phyloP scores from a whole-genome alignment of 2,797 vertebrate species.

The Trachurus trachurus region DNA sequence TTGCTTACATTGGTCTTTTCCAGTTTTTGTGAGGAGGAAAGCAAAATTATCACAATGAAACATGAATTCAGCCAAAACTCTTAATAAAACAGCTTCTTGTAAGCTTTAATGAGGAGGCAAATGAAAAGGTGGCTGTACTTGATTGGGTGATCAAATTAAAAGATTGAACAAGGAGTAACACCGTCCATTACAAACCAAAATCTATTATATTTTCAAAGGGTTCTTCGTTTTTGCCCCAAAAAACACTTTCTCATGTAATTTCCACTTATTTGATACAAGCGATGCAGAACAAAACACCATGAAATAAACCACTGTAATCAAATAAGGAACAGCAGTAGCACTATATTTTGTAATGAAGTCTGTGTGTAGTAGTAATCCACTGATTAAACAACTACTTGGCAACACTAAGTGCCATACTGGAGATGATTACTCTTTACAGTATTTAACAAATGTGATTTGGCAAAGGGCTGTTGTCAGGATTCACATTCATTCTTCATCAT shows the following conservation, averaged over 20 bases:
- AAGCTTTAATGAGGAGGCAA: not conserved
- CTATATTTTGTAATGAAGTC: not conserved
- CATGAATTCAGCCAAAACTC: conserved; percentile 6
- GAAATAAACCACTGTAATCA: not conserved
- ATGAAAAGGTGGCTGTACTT: not conserved
- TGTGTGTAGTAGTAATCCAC: not conserved
- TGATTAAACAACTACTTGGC: not conserved
- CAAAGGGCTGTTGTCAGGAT: not conserved
- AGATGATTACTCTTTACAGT: not conserved
- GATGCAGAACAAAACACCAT: not conserved
- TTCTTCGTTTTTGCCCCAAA: not conserved
- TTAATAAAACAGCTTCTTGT: not conserved
- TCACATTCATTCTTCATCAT: not conserved
- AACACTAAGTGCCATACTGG: no score
- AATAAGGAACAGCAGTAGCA: not conserved
- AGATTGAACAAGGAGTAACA: not conserved
- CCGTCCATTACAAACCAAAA: not conserved
- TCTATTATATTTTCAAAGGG: not conserved
- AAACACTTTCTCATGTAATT: not conserved
- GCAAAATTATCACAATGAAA: conserved; percentile 9
- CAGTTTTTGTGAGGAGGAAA: conserved; percentile 30
- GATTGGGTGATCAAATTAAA: not conserved
- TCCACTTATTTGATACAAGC: not conserved
- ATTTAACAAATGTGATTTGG: not conserved
- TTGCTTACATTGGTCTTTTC: conserved; percentile 14